phyloP scores from a whole-genome alignment of 37 sponge, comb jelly and placozoan genomes.

The Hexactinellida sp. region DNA sequence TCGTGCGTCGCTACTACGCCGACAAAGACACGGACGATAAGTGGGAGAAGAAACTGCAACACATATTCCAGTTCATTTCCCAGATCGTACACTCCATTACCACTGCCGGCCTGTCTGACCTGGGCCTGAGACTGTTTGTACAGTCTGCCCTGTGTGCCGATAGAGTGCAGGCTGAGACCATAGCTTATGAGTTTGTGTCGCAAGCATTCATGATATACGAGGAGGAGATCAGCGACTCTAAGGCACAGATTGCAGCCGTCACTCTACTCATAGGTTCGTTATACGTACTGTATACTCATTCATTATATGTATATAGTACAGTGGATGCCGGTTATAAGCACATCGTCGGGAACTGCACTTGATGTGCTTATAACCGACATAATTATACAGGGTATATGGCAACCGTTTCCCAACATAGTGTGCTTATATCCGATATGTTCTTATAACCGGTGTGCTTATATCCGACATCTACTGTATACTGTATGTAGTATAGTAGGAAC shows the following conservation, averaged over 20 bases:
- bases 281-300: no score
- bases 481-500: no score
- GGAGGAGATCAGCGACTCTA: slow-evolving; percentile 83
- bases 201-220: slow-evolving; percentile 89
- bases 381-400: no score
- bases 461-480: no score
- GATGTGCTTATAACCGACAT: no score
- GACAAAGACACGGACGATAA: slow-evolving; percentile 66
- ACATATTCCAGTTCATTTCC: slow-evolving; percentile 75
- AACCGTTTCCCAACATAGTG: no score
- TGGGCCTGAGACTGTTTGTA: slow-evolving; percentile 71
- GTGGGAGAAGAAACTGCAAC: slow-evolving; percentile 86
- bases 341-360: no score
- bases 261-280: slow-evolving; percentile 71
- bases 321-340: no score
- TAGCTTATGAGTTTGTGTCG: slow-evolving; percentile 84
- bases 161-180: slow-evolving; percentile 59
- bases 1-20: slow-evolving; percentile 50
- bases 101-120: slow-evolving; percentile 47
- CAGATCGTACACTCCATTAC: slow-evolving; percentile 68
- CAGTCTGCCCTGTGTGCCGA: slow-evolving; percentile 93
- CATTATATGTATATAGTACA: no score
- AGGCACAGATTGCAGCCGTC: slow-evolving; percentile 74
- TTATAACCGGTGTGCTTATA: no score
- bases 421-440: no score